Percentiles rank a stretch among this genome's conserved stretches.
Conservation (phyloP, 53 echinoderm and acorn worm genomes). For the Antedon mediterranea region DNA sequence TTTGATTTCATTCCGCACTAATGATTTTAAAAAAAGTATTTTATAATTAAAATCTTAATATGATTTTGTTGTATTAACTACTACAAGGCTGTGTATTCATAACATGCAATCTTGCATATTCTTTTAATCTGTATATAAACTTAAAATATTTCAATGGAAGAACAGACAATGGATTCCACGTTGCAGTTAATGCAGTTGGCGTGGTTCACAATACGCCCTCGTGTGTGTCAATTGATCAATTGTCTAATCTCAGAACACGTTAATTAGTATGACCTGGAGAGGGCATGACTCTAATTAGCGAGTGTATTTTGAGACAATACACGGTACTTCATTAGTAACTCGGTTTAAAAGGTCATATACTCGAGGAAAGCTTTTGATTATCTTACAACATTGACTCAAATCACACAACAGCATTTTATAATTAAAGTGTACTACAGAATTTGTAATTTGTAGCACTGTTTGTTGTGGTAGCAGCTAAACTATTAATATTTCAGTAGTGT, state of each 20-base stretch:
- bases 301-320: background rate
- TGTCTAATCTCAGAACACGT: background rate
- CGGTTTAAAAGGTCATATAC: background rate
- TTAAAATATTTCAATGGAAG: background rate
- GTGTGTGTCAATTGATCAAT: background rate
- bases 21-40: background rate
- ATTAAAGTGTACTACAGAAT: too few species aligned
- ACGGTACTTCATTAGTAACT: background rate
- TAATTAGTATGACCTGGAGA: background rate
- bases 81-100: background rate
- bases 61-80: background rate
- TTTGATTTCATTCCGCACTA: background rate
- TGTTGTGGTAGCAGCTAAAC: too few species aligned
- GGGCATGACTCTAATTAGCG: background rate
- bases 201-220: background rate
- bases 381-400: too few species aligned
- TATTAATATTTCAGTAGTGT: too few species aligned
- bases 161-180: background rate
- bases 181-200: background rate
- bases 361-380: background rate
- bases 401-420: too few species aligned
- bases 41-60: background rate
- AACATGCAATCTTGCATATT: background rate
- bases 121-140: background rate
- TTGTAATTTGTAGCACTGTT: too few species aligned